A percentile compares a stretch with the other conserved stretches of the same genome.
Conservation (phyloP, 2,797 vertebrate genomes). For the Molossus molossus region DNA sequence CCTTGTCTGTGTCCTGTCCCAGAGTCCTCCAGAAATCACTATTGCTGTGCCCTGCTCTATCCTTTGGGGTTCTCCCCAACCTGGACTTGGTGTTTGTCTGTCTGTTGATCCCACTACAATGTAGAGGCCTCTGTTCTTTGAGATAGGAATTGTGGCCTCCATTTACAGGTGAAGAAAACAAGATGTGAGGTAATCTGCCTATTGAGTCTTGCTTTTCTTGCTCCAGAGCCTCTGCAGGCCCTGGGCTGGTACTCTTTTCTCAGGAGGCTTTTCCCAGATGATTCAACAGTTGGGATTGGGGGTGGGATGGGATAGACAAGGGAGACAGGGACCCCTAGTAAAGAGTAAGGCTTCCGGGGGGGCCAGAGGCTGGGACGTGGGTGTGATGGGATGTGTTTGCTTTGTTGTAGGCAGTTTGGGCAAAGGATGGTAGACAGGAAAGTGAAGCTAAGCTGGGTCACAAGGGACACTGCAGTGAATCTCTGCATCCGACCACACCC, state of each 20-base stretch:
- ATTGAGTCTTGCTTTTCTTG: background rate
- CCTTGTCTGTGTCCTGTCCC: background rate
- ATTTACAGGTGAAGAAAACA: background rate
- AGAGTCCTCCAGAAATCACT: background rate
- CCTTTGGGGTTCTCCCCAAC: background rate
- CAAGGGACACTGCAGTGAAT: background rate
- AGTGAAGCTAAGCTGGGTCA: background rate
- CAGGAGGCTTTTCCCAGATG: background rate
- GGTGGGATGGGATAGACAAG: background rate
- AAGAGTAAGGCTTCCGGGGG: background rate
- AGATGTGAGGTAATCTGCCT: background rate
- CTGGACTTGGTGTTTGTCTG: background rate
- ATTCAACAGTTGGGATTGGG: too few species aligned
- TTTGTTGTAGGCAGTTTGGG: background rate
- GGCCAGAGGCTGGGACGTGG: background rate
- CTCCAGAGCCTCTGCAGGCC: background rate
- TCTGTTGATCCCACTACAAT: background rate
- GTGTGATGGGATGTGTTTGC: background rate
- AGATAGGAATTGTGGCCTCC: background rate
- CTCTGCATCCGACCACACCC: rapidly evolving
- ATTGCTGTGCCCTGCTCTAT: background rate
- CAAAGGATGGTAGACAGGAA: background rate
- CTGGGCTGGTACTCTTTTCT: background rate
- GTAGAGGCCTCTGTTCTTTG: background rate
- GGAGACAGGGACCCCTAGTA: background rate